Conservation (phyloP, 2,113 vertebrate genomes). For the Syngnathus floridae region DNA sequence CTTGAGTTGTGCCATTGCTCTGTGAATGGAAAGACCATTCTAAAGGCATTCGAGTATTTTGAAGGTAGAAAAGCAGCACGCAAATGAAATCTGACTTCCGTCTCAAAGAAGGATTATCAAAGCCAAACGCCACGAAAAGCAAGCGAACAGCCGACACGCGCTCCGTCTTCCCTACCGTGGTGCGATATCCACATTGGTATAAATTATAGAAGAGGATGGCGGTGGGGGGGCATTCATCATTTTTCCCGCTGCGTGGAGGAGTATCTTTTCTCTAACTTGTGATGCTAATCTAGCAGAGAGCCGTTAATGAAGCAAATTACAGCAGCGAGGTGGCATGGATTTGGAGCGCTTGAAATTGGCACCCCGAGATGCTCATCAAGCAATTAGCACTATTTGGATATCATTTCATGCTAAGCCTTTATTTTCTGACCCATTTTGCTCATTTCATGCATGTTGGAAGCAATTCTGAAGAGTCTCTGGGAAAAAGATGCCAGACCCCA, state of each 20-base stretch:
- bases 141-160: constrained; percentile 17
- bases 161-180: constrained; percentile 30
- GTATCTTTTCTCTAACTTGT: constrained; percentile 8
- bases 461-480: constrained; percentile 22
- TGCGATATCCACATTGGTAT: constrained; percentile 28
- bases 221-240: constrained; percentile 25
- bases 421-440: constrained; percentile 56
- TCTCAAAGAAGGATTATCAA: neutral
- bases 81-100: neutral
- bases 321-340: constrained; percentile 45
- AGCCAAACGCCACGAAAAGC: constrained; percentile 11
- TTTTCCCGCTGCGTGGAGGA: constrained; percentile 35
- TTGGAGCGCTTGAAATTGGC: constrained; percentile 53
- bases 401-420: constrained; percentile 59
- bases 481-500: constrained; percentile 31
- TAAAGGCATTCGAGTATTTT: neutral
- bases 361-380: constrained; percentile 59
- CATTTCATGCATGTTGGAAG: constrained; percentile 47
- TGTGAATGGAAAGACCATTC: neutral
- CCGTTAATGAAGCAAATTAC: constrained; percentile 51
- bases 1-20: neutral
- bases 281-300: constrained; percentile 28
- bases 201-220: neutral
- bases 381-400: constrained; percentile 56
- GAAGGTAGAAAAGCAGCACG: neutral